Evolutionary conservation across 2,797 vertebrate genomes (phyloP).

Genomic region (Gymnocypris eckloni): DNA sequence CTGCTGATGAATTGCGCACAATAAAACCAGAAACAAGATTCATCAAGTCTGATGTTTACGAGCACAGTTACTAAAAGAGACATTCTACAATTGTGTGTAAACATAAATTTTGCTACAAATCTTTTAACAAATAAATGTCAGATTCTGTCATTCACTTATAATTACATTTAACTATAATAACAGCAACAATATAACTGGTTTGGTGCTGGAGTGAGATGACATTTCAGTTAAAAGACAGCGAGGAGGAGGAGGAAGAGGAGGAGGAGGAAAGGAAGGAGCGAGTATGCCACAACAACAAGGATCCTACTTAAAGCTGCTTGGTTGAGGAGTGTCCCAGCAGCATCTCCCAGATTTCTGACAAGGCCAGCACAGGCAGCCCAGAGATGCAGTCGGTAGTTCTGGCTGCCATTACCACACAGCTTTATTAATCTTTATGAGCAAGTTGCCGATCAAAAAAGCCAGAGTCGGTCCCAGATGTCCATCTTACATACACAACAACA

Average conservation of each 20-base stretch:
- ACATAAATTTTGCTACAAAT: constrained; percentile 4
- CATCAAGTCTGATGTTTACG: not conserved
- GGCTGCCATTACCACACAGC: constrained; percentile 69
- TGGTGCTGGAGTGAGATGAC: constrained; percentile 54
- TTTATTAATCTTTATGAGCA: constrained; percentile 70
- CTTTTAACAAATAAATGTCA: constrained; percentile 16
- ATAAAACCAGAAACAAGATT: not conserved
- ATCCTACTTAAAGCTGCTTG: constrained; percentile 25
- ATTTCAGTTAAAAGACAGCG: constrained; percentile 45
- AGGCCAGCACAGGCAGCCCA: constrained; percentile 57
- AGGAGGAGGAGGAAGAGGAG: not conserved
- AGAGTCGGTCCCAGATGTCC: constrained; percentile 7
- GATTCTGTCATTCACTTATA: constrained; percentile 41
- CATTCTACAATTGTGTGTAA: not conserved
- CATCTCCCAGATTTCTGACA: constrained; percentile 63
- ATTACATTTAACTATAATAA: constrained; percentile 40
- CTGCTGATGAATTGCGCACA: not conserved
- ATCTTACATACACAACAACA: too few relatives aligned
- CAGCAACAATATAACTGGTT: constrained; percentile 54
- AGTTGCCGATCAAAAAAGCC: constrained; percentile 69
- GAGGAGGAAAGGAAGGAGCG: not conserved
- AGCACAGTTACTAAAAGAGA: not conserved
- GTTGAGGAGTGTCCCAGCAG: too few relatives aligned
- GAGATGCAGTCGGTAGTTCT: constrained; percentile 64
- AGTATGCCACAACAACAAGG: constrained; percentile 36